These are phyloP conservation scores for Myotis yumanensis DNA, from an alignment of 2,113 vertebrate species.

Conservation along the genomic window DNA sequence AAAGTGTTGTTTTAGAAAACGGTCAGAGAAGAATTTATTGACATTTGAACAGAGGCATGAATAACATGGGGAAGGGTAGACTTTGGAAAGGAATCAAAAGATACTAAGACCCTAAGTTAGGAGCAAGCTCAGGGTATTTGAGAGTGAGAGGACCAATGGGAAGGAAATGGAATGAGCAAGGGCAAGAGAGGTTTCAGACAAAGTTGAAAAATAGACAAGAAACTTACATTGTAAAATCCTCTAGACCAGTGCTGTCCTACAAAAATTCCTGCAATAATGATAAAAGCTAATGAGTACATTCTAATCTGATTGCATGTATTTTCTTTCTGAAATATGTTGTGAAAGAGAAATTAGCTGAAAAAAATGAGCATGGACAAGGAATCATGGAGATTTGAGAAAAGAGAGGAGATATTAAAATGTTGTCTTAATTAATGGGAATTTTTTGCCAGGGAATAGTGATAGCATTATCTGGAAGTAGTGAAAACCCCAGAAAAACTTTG, in stretches of 20 bases:
- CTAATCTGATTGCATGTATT: neutral
- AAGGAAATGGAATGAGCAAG: neutral
- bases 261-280: neutral
- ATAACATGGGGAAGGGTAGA: neutral
- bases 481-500: neutral
- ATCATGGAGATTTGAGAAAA: neutral
- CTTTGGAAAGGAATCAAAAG: neutral
- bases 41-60: neutral
- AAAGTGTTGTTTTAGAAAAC: neutral
- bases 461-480: neutral
- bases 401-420: neutral
- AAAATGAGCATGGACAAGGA: neutral
- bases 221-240: neutral
- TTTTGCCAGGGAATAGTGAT: neutral
- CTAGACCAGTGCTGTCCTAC: neutral
- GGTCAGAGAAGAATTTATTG: neutral
- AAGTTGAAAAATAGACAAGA: neutral
- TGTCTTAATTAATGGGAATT: neutral
- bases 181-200: neutral
- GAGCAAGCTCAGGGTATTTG: neutral
- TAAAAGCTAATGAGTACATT: neutral
- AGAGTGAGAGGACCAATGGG: neutral
- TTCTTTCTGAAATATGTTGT: neutral
- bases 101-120: neutral
- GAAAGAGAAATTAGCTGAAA: neutral